Conservation (phyloP, 2,113 vertebrate genomes). For the Martes martes region DNA sequence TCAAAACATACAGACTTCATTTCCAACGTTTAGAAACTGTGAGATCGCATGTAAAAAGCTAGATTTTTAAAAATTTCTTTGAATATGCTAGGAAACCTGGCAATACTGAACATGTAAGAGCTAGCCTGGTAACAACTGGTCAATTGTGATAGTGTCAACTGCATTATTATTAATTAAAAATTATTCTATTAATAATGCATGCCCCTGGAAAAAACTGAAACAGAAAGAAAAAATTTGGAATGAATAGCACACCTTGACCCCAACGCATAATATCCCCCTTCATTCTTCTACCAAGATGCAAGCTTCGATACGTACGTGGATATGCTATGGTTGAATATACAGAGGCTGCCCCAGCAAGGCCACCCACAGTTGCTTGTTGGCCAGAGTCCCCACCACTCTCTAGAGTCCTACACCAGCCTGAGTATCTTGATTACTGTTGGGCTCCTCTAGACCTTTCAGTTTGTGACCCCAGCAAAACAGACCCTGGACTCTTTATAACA, state of each 20-base stretch:
- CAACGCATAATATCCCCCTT: fast-evolving
- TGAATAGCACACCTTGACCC: background rate
- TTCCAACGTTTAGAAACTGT: background rate
- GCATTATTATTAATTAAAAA: too few relatives aligned
- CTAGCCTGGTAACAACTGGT: background rate
- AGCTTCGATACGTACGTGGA: fast-evolving
- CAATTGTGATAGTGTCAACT: background rate
- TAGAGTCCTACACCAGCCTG: background rate
- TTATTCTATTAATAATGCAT: background rate
- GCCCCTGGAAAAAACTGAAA: background rate
- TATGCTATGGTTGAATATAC: fast-evolving
- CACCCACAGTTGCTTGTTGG: fast-evolving
- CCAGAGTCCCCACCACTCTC: background rate
- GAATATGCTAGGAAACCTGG: background rate
- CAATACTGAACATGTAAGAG: background rate
- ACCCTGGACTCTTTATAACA: fast-evolving
- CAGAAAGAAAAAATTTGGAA: background rate
- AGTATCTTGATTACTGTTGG: fast-evolving
- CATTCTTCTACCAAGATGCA: background rate
- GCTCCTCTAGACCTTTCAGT: background rate
- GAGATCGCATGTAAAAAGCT: background rate
- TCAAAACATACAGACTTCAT: background rate
- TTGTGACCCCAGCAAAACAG: fast-evolving
- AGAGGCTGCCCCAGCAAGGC: background rate
- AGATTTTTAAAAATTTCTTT: background rate